Base-by-base conservation (phyloP, 2,888 invertebrate genomes). In the Lepidocyrtoides sp. region DNA sequence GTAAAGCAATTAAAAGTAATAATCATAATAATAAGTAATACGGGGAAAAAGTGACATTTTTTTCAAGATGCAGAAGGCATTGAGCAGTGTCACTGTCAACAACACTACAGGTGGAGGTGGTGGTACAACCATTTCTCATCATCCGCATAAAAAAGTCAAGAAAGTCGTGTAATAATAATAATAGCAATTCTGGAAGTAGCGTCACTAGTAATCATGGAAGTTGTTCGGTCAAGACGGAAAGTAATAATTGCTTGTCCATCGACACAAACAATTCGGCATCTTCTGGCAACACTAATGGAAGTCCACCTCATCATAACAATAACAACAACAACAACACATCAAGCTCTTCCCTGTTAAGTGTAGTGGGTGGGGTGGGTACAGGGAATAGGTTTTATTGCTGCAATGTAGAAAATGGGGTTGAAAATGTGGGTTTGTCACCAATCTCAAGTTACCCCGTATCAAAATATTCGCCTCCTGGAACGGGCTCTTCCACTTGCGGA, bases 61-160 rank as follows among this genome's bases (percentile, higher is more conserved):
- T 44, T 44, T 36, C 23, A 86, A 82, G 23, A 91, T 91, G 91
- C 85, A 87, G 51, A 91, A 91, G 57, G 69, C 60, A 20, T 20
- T 75, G 60, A 91, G 54, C 26, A 85, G 60, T 60, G 72, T 79
- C 29, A 60, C 57, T 23, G 54, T 32, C n/a, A 54, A 54, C 23
- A 54, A 54, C 54, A 12, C 26, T 17, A 12, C 44, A 4, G 63
- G 48, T 69, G 81, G 51, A 51, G 32, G 72, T 51, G 79, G 79
- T 8, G 77, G 81, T n/a, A 69, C 44, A 17, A 57, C 69, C 10
- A 48, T 60, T 48, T 41, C 84, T 2, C 85, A 87, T 2, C 85
- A 69, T 32, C 82, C 72, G 44, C 85, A 91, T 63, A 91, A 91
- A 82, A n/a, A 91, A 91, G 81, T 54, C 85, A 20, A 41, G 85